Evolutionary conservation across 1,140 invertebrate genomes (phyloP).

Genomic region (Aphelinus certus): DNA sequence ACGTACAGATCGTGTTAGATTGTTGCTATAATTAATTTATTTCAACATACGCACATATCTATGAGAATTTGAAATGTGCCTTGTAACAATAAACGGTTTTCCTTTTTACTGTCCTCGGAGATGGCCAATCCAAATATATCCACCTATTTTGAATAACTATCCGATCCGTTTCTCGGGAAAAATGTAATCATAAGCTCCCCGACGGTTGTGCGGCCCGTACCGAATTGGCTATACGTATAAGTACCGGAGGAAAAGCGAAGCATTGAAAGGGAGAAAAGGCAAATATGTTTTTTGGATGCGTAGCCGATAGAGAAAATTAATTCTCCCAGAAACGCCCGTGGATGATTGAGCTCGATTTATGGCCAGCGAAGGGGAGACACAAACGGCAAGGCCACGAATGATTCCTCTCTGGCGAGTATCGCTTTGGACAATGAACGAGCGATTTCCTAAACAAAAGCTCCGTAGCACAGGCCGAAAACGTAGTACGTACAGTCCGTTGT

Average conservation of each 20-base stretch:
- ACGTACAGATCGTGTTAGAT: no score
- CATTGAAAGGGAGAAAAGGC: no score
- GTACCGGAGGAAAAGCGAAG: no score
- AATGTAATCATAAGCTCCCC: no score
- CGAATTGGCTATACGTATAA: no score
- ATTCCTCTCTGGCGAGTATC: background rate
- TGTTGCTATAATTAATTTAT: no score
- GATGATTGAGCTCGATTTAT: slow-evolving; percentile 30
- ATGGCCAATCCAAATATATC: background rate
- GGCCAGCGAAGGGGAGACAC: background rate
- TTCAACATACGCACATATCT: no score
- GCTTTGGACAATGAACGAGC: background rate
- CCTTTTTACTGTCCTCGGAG: no score
- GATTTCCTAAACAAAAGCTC: slow-evolving; percentile 31
- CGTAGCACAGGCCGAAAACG: background rate
- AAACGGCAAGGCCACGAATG: background rate
- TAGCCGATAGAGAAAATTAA: slow-evolving; percentile 24
- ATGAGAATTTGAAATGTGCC: no score
- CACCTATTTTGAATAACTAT: slow-evolving; percentile 25
- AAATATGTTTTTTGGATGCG: background rate
- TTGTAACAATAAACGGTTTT: no score
- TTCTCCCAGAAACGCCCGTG: slow-evolving; percentile 21
- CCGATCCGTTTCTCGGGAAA: background rate
- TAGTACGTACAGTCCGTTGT: no score
- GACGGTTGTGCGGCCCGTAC: no score